phyloP scores from a whole-genome alignment of 2,888 invertebrate species.

The Volucella inanis region DNA sequence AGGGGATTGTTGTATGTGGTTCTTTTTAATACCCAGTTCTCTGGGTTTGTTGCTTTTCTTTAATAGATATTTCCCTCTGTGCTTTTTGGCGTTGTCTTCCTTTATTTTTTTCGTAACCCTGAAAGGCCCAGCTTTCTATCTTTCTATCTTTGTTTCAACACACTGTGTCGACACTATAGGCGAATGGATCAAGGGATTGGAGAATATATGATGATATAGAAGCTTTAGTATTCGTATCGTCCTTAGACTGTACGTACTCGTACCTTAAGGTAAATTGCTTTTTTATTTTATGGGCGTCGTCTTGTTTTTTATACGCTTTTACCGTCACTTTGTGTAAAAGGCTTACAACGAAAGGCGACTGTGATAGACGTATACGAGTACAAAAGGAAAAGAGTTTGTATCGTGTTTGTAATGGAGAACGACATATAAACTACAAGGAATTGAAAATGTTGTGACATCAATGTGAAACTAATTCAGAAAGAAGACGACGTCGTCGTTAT shows the following conservation, averaged over 20 bases:
- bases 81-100: constrained; percentile 12
- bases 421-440: constrained; percentile 1
- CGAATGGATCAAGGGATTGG: constrained; percentile 4
- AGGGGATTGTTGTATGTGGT: constrained; percentile 17
- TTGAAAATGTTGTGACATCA: constrained; percentile 49
- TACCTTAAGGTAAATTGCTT: constrained; percentile 67
- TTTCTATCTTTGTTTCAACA: constrained; percentile 35
- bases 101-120: constrained; percentile 14
- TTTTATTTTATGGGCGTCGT: constrained; percentile 64
- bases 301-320: constrained; percentile 19
- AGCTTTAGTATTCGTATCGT: constrained; percentile 29
- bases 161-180: constrained; percentile 28
- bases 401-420: constrained; percentile 17
- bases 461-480: constrained; percentile 40
- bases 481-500: constrained; percentile 13
- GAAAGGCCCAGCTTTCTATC: neutral
- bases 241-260: constrained; percentile 17
- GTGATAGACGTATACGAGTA: constrained; percentile 17
- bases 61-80: neutral
- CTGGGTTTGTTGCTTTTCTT: constrained; percentile 32
- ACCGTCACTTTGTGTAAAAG: constrained; percentile 55
- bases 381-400: neutral
- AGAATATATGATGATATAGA: constrained; percentile 6
- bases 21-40: neutral
- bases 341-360: constrained; percentile 24